Evolutionary conservation across 2,888 invertebrate genomes (phyloP).

Genomic region (Agonopterix alstromeriana): DNA sequence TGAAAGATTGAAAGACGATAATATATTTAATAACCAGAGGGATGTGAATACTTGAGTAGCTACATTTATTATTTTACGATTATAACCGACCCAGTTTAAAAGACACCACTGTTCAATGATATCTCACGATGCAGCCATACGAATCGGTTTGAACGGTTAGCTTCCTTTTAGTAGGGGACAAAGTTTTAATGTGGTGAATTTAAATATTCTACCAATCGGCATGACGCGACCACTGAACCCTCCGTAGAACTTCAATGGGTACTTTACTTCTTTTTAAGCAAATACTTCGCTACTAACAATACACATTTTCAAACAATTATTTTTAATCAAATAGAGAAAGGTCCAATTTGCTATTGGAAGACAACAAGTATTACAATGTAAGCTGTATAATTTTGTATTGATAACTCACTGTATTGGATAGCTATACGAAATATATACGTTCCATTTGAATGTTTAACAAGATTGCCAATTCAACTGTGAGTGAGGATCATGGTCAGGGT

Average conservation of each 20-base stretch:
- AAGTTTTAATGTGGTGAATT: slow-evolving; percentile 38
- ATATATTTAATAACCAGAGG: neutral
- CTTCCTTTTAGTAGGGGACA: slow-evolving; percentile 26
- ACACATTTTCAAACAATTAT: neutral
- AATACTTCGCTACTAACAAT: neutral
- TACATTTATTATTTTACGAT: slow-evolving; percentile 9
- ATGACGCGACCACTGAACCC: neutral
- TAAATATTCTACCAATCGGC: slow-evolving; percentile 25
- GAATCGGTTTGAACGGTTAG: slow-evolving; percentile 34
- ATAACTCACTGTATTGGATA: slow-evolving; percentile 7
- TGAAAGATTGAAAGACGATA: too few species aligned
- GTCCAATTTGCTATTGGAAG: too few species aligned
- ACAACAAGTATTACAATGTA: too few species aligned
- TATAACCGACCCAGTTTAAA: slow-evolving; percentile 20
- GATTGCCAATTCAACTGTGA: slow-evolving; percentile 33
- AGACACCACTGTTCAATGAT: slow-evolving; percentile 14
- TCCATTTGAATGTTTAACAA: slow-evolving; percentile 28
- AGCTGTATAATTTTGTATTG: neutral
- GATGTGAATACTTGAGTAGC: neutral
- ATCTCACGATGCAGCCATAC: slow-evolving; percentile 20
- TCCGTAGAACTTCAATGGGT: neutral
- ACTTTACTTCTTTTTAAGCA: neutral
- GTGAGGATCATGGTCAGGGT: slow-evolving; percentile 30
- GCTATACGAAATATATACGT: slow-evolving; percentile 1
- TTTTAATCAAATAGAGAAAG: neutral